phyloP scores from a whole-genome alignment of 2,797 vertebrate species.

The Peromyscus melanophrys region DNA sequence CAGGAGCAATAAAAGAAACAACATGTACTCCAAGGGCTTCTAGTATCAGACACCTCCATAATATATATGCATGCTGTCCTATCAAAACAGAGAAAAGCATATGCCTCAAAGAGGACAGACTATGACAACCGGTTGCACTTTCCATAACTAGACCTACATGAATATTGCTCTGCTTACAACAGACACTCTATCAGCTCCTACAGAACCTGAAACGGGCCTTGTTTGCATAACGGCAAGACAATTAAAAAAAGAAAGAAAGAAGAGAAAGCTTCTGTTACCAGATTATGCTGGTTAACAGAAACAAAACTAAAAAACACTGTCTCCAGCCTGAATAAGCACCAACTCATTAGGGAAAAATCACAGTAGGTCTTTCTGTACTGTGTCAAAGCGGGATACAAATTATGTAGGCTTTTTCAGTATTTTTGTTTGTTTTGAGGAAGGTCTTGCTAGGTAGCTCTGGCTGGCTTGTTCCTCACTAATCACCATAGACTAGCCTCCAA shows the following conservation, averaged over 20 bases:
- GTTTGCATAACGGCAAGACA: background rate
- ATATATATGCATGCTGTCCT: conserved; percentile 14
- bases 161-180: conserved; percentile 35
- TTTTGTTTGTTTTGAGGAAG: conserved; percentile 1
- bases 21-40: conserved; percentile 42
- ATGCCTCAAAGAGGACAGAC: conserved; percentile 19
- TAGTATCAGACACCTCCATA: conserved; percentile 56
- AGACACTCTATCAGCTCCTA: background rate
- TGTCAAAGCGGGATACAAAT: conserved; percentile 26
- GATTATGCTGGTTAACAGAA: conserved; percentile 54
- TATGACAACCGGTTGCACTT: background rate
- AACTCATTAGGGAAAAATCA: conserved; percentile 23
- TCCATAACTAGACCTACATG: conserved; percentile 13
- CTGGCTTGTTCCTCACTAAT: background rate
- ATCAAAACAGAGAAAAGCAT: conserved; percentile 48
- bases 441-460: background rate
- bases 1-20: conserved; percentile 65
- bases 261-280: conserved; percentile 31
- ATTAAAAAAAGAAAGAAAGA: background rate
- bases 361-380: conserved; percentile 31
- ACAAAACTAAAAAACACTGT: conserved; percentile 41
- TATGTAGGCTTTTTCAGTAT: conserved; percentile 14
- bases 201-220: background rate
- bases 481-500: background rate
- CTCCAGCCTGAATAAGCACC: conserved; percentile 39